Percentiles rank a stretch among this genome's conserved stretches.
These are phyloP conservation scores for Meleagris gallopavo DNA, from an alignment of 2,113 vertebrate species.

Conservation along the genomic window DNA sequence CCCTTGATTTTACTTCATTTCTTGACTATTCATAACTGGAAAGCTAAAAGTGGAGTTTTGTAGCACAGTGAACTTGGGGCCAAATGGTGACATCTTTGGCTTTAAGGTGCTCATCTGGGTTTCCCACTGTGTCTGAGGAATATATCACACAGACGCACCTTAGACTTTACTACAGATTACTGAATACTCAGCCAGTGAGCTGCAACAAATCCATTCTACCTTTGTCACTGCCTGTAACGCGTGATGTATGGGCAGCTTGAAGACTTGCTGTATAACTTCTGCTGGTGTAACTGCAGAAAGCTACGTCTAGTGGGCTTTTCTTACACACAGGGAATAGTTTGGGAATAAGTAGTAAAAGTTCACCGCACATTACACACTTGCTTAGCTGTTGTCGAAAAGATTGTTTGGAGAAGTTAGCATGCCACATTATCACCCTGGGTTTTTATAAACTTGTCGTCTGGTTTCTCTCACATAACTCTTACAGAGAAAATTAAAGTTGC, in stretches of 20 bases:
- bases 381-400: conserved; percentile 1
- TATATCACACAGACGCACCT: neutral
- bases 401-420: neutral
- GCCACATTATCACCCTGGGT: neutral
- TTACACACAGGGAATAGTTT: neutral
- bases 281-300: neutral
- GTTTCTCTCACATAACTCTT: conserved; percentile 3
- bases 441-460: neutral
- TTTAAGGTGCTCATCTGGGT: neutral
- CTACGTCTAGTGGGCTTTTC: neutral
- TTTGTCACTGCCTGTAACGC: neutral
- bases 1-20: neutral
- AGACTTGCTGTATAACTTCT: neutral
- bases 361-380: neutral
- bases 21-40: neutral
- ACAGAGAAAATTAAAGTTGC: conserved; percentile 36
- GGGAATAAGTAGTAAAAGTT: neutral
- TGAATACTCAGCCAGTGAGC: neutral
- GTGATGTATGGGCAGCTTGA: neutral
- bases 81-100: neutral
- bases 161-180: neutral
- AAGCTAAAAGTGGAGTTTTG: neutral
- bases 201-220: neutral
- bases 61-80: neutral
- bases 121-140: neutral